These are phyloP conservation scores for Nemotelus nigrinus DNA, from an alignment of 2,888 invertebrate genomes.

Conservation along the genomic window DNA sequence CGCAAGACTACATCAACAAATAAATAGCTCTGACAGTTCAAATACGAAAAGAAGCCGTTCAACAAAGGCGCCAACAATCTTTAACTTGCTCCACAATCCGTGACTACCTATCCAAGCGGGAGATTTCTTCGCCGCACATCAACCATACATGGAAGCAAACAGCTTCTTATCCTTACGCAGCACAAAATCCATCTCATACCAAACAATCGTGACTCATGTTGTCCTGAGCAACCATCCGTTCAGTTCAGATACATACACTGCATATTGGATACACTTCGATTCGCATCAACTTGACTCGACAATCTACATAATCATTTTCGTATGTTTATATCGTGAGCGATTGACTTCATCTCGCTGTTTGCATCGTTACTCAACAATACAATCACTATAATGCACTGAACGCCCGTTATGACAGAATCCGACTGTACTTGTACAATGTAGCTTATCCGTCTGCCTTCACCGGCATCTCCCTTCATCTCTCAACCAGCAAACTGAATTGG, in stretches of 20 bases:
- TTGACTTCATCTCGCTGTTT: constrained; percentile 28
- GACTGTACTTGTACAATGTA: background rate
- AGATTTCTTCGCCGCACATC: constrained; percentile 3
- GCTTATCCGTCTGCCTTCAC: background rate
- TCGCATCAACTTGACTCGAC: constrained; percentile 14
- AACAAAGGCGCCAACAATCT: too few relatives aligned
- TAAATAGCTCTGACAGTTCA: too few relatives aligned
- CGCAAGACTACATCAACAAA: too few relatives aligned
- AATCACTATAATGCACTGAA: constrained; percentile 6
- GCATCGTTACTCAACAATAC: constrained; percentile 2
- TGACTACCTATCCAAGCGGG: constrained; percentile 2
- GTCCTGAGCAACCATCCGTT: background rate
- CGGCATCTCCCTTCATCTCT: background rate
- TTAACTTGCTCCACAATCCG: background rate
- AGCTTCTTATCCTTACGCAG: constrained; percentile 4
- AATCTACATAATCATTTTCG: constrained; percentile 40
- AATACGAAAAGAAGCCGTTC: too few relatives aligned
- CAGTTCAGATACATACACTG: background rate
- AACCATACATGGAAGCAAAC: background rate
- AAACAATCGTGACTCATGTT: constrained; percentile 12
- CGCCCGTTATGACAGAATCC: constrained; percentile 2
- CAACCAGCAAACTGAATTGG: constrained; percentile 11
- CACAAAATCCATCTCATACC: background rate
- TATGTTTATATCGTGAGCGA: constrained; percentile 19
- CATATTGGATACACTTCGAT: constrained; percentile 31